Evolutionary conservation across 2,113 vertebrate species (phyloP).

Genomic region (Silurus meridionalis): DNA sequence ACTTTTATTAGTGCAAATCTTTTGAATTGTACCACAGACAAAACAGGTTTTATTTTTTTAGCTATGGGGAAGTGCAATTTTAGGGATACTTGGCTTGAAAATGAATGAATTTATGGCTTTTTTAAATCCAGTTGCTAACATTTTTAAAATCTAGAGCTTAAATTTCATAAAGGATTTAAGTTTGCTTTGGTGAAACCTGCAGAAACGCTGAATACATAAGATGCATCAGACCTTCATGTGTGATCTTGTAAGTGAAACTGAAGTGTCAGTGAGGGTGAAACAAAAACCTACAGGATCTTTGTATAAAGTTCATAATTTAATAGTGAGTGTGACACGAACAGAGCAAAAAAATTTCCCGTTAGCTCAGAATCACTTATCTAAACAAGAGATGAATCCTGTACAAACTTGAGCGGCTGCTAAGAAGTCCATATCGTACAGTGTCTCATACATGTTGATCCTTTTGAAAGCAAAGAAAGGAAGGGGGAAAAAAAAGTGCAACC

Average conservation of each 20-base stretch:
- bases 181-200: too few relatives aligned
- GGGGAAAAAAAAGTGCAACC: neutral
- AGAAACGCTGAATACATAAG: neutral
- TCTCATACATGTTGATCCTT: neutral
- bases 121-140: too few relatives aligned
- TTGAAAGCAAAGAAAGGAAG: neutral
- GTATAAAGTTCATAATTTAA: conserved; percentile 40
- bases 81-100: too few relatives aligned
- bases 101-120: too few relatives aligned
- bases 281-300: neutral
- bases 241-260: neutral
- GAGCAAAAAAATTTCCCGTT: neutral
- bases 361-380: conserved; percentile 16
- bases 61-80: too few relatives aligned
- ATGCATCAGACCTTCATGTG: neutral
- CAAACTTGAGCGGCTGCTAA: neutral
- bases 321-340: conserved; percentile 12
- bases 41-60: too few relatives aligned
- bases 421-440: conserved; percentile 10
- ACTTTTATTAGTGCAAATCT: too few relatives aligned
- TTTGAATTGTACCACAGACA: too few relatives aligned
- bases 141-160: too few relatives aligned
- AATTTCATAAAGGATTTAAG: too few relatives aligned
- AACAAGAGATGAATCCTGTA: conserved; percentile 9
- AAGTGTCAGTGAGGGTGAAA: neutral